Evolutionary conservation across 2,888 invertebrate genomes (phyloP).

Genomic region (Balanococcus diminutus): DNA sequence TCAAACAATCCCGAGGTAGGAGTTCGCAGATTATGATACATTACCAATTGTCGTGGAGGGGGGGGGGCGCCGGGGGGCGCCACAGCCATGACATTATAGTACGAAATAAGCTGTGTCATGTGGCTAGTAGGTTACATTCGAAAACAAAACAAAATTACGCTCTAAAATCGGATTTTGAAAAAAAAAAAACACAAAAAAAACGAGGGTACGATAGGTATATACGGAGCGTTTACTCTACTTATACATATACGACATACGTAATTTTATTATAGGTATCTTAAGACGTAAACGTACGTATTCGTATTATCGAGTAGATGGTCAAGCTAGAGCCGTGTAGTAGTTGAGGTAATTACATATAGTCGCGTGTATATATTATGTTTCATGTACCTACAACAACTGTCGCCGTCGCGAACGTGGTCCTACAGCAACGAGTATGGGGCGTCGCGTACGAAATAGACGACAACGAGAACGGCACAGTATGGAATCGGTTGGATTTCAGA

Average conservation of each 20-base stretch:
- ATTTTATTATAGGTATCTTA: not conserved
- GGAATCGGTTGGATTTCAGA: conserved; percentile 82
- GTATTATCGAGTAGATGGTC: no score
- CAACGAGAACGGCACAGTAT: conserved; percentile 72
- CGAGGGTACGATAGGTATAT: no score
- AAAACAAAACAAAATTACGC: no score
- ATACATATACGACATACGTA: not conserved
- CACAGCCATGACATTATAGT: no score
- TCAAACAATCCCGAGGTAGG: conserved; percentile 65
- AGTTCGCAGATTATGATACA: not conserved
- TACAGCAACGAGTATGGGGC: conserved; percentile 80
- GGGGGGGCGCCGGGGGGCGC: no score
- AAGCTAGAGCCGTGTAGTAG: no score
- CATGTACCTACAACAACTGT: not conserved
- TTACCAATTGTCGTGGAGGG: no score
- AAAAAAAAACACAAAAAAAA: no score
- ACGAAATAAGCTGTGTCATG: no score
- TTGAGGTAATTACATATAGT: not conserved
- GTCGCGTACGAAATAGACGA: conserved; percentile 85
- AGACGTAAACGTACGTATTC: not conserved
- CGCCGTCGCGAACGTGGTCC: not conserved
- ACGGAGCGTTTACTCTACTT: no score
- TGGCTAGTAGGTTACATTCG: no score
- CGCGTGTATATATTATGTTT: not conserved
- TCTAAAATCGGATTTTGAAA: no score